Conservation (phyloP, 2,888 invertebrate genomes). For the Drosophila suboccidentalis region DNA sequence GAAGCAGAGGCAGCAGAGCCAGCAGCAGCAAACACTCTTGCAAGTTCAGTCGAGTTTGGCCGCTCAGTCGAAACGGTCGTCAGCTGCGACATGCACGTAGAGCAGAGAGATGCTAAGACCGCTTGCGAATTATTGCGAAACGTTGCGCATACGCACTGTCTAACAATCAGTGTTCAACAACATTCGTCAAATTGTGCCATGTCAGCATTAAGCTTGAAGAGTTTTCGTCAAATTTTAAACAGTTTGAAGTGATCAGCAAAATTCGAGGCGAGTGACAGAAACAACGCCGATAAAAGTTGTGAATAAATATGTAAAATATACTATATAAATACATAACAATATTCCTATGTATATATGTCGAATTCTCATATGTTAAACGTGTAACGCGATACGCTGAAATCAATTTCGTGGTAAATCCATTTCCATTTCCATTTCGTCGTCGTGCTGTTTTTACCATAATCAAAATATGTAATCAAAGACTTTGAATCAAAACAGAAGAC, state of each 20-base stretch:
- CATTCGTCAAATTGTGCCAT: constrained; percentile 43
- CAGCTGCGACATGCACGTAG: constrained; percentile 13
- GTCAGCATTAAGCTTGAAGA: constrained; percentile 29
- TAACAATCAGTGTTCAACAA: constrained; percentile 35
- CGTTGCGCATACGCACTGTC: constrained; percentile 73
- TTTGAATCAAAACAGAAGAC: constrained; percentile 20
- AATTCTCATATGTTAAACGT: constrained; percentile 45
- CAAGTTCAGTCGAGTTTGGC: constrained; percentile 61
- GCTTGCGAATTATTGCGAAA: constrained; percentile 16
- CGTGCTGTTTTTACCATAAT: constrained; percentile 33
- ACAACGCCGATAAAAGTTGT: constrained; percentile 17
- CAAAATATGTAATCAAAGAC: constrained; percentile 34
- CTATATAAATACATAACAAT: constrained; percentile 3
- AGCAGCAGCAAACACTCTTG: constrained; percentile 18
- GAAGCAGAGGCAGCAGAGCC: not conserved
- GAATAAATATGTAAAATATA: not conserved
- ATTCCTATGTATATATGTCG: constrained; percentile 7
- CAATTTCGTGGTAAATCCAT: constrained; percentile 48
- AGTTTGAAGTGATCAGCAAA: constrained; percentile 46
- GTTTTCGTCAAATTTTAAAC: constrained; percentile 4
- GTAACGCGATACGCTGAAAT: constrained; percentile 51
- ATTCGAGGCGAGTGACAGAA: constrained; percentile 22
- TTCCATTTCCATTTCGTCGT: constrained; percentile 23
- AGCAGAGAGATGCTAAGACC: not conserved
- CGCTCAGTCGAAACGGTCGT: constrained; percentile 68